Base-by-base conservation (phyloP, 2,113 vertebrate genomes). In the Perca flavescens region DNA sequence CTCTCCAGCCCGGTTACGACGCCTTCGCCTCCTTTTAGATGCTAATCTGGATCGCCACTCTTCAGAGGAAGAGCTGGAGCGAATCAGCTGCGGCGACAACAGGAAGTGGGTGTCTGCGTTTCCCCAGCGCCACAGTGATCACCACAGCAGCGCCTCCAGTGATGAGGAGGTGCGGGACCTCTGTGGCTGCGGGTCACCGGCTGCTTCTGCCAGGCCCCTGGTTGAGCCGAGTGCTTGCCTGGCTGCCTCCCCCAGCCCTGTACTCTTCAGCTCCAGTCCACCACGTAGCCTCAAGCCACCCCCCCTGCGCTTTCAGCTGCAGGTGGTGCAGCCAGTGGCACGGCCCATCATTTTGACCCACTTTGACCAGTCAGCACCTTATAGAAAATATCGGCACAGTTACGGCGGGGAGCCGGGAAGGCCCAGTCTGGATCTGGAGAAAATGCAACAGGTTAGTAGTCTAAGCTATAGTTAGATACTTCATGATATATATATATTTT, bases 111-210 rank as follows among this genome's bases (percentile, higher is more conserved):
- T 94, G 74, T 90, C 93, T 12, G 50, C 88, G 0, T 75, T 93
- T 2, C 90, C 91, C 11, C 96, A 95, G 73, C 88, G 95, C 87
- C 95, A 95, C 40, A 56, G 90, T 11, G 96, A 94, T 34, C 92
- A 93, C 90, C 93, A 92, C 92, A 97, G 95, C 90, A 94, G 97
- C 4, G 92, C 97, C 85, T 98, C 97, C 80, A 98, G 97, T 0
- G 97, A 98, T 0, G 97, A 98, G 79, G 97, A 98, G 79, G 97
- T 98, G 87, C 96, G 97, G 90, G 96, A 96, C 93, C 90, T 98
- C 82, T 98, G 96, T 0, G 88, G 91, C 34, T 93, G 87, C 36
- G 86, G 0, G 74, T 96, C 17, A 0, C 86, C 96, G 10, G 87
- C 84, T 0, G 85, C 95, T 0, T 25, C 90, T 0, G 16, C 80